Conservation (phyloP, 2,888 invertebrate species). For the Pharmacophagus antenor region DNA sequence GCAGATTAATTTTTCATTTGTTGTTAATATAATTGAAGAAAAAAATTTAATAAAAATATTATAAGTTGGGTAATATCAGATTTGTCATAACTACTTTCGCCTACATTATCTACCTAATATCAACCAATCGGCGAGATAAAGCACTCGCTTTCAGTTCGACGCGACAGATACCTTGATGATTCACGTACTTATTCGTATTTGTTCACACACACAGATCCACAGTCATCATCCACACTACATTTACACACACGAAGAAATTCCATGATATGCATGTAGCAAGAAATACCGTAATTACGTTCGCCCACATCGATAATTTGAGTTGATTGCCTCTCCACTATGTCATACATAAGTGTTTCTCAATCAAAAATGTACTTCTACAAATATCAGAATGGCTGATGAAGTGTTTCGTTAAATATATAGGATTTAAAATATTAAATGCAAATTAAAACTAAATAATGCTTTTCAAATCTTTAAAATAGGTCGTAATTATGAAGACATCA, state of each 20-base stretch:
- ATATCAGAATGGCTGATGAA: too few relatives aligned
- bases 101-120: conserved; percentile 21
- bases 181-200: conserved; percentile 13
- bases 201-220: background rate
- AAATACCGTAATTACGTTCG: conserved; percentile 26
- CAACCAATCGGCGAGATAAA: conserved; percentile 20
- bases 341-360: conserved; percentile 11
- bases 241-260: conserved; percentile 4
- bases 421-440: too few relatives aligned
- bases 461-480: too few relatives aligned
- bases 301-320: conserved; percentile 24
- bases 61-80: conserved; percentile 17
- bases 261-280: conserved; percentile 1
- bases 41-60: background rate
- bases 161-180: conserved; percentile 26
- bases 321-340: conserved; percentile 11
- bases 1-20: too few relatives aligned
- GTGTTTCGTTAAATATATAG: background rate
- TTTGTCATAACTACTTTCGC: conserved; percentile 19
- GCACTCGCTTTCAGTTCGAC: conserved; percentile 14
- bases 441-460: too few relatives aligned
- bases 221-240: conserved; percentile 4
- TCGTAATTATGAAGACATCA: too few relatives aligned
- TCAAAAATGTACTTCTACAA: conserved; percentile 12
- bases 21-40: too few relatives aligned